Evolutionary conservation across 2,797 vertebrate genomes (phyloP).

Genomic region (Masticophis lateralis): DNA sequence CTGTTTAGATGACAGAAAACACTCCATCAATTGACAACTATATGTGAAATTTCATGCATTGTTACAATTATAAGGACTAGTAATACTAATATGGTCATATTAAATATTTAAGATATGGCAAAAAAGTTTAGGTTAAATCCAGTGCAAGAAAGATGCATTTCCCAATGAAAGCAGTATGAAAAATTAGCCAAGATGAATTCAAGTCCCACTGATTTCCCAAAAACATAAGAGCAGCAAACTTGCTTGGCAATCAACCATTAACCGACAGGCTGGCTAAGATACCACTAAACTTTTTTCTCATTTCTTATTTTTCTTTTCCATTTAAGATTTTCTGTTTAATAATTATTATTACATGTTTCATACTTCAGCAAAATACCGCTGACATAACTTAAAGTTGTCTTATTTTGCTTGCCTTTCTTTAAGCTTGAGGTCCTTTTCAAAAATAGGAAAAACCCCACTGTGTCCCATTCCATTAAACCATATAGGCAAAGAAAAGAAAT

Average conservation of each 20-base stretch:
- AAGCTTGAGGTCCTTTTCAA: neutral
- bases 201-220: neutral
- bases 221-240: neutral
- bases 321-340: neutral
- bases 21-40: neutral
- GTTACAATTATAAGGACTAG: neutral
- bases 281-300: neutral
- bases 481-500: neutral
- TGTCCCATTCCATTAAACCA: neutral
- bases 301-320: neutral
- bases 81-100: neutral
- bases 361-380: neutral
- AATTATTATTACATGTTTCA: neutral
- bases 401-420: neutral
- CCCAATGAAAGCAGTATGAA: neutral
- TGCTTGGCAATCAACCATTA: neutral
- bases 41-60: neutral
- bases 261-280: neutral
- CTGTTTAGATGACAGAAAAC: neutral
- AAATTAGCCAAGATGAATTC: neutral
- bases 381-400: neutral
- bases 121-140: neutral
- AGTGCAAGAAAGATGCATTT: neutral
- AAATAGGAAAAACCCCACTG: neutral
- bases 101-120: neutral